Evolutionary conservation across 1,140 invertebrate species (phyloP), one percentile per base, ranked within the genome.

Genomic region (Drosophila arizonae): DNA sequence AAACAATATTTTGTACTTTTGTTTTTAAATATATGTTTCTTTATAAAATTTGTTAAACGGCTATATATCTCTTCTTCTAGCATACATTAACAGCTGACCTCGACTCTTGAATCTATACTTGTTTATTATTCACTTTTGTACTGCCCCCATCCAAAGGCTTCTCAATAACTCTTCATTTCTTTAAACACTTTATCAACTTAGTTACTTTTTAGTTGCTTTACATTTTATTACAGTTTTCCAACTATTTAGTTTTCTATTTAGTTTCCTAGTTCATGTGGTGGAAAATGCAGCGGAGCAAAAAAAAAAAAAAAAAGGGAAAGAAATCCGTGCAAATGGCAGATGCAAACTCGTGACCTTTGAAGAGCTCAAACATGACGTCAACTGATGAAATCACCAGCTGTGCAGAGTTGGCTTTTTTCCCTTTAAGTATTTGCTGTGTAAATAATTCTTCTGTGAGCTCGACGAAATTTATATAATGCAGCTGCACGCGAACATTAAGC

Each of bases 371-470:
- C 36, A 62, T 76, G 72, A 69, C 68, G 77, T 70, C 73, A 81
- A 61, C 39, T 52, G 76, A 82, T 82, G 79, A 82, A 76, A 72
- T 82, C 79, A 82, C 81, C 79, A 66, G 45, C 52, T 65, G 74
- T 33, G 70, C 51, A 62, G 43, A 15, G 17, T 57, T 61, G 57
- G 11, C 2, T 13, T 11, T 46, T 6, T 52, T 61, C 21, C 8
- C 11, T 13, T 17, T 11, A 30, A 30, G 28, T 30, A 30, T 6
- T 15, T 45, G 10, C 46, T 48, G 6, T 8, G 57, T 60, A 48
- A 60, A 56, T 55, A 64, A 41, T 48, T 52, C 48, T 48, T 52
- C 48, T 56, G 15, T 17, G 39, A 50, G 28, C 62, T 63, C 67
- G 68, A 76, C 72, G 61, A 61, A 65, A 69, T 55, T 56, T 41